Conservation (phyloP, 2,797 vertebrate genomes). For the Artibeus jamaicensis region DNA sequence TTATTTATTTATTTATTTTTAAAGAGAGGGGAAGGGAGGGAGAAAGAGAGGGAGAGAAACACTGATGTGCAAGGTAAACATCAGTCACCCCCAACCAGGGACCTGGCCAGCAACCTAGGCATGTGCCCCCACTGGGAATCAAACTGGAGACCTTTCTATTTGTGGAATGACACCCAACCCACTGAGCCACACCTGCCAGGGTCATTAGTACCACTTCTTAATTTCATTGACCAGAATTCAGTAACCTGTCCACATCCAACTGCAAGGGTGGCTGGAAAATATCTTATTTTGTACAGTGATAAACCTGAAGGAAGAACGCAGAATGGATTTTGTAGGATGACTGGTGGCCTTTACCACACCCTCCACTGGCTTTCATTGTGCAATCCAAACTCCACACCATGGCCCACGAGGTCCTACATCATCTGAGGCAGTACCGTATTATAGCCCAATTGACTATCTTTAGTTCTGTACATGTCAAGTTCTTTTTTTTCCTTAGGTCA, state of each 20-base stretch:
- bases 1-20: not conserved
- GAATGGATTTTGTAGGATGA: too few species aligned
- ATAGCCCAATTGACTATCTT: not conserved
- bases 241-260: not conserved
- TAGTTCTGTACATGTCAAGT: not conserved
- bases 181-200: not conserved
- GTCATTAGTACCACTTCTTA: not conserved
- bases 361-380: not conserved
- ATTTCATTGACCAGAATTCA: not conserved
- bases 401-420: rapidly evolving
- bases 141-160: not conserved
- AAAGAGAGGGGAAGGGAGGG: too few species aligned
- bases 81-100: not conserved
- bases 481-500: not conserved
- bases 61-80: not conserved
- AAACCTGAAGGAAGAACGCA: not conserved
- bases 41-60: not conserved
- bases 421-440: not conserved
- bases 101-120: not conserved
- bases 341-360: not conserved
- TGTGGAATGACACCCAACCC: not conserved
- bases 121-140: not conserved
- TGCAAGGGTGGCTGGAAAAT: not conserved
- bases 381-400: rapidly evolving
- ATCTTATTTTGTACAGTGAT: not conserved